phyloP scores from a whole-genome alignment of 2,888 invertebrate genomes.

The Scrobipalpa costella region DNA sequence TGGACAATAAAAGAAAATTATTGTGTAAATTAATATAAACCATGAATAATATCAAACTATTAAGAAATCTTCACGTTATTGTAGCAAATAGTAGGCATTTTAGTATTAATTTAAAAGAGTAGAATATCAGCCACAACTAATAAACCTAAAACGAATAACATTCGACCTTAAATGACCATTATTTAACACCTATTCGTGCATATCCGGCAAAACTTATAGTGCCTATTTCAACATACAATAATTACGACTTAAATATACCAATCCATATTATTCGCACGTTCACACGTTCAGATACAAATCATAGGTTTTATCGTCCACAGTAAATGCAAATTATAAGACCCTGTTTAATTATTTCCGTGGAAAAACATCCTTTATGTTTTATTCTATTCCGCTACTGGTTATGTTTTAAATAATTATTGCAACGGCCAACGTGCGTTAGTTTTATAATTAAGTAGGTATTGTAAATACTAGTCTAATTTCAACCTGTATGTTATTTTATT shows the following conservation, averaged over 20 bases:
- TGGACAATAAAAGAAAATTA: too few relatives aligned
- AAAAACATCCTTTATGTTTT: constrained; percentile 3
- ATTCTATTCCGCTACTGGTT: background rate
- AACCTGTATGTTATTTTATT: too few relatives aligned
- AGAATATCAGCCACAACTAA: background rate
- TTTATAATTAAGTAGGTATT: background rate
- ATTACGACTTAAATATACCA: background rate
- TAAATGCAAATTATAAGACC: background rate
- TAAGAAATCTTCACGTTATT: too few relatives aligned
- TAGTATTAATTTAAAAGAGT: too few relatives aligned
- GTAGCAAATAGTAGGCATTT: too few relatives aligned
- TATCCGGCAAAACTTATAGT: constrained; percentile 1
- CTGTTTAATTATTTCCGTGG: background rate
- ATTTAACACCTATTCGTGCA: background rate
- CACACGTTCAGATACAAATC: background rate
- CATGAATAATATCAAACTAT: too few relatives aligned
- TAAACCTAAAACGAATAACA: background rate
- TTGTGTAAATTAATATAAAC: too few relatives aligned
- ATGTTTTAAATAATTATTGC: background rate
- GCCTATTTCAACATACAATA: background rate
- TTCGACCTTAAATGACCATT: background rate
- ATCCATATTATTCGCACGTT: constrained; percentile 7
- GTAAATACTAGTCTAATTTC: background rate
- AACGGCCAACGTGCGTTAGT: too few relatives aligned
- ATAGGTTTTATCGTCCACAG: background rate